Percentiles rank a stretch among this genome's conserved stretches.
Conservation (phyloP, 2,888 invertebrate genomes). For the Pammene fasciana region DNA sequence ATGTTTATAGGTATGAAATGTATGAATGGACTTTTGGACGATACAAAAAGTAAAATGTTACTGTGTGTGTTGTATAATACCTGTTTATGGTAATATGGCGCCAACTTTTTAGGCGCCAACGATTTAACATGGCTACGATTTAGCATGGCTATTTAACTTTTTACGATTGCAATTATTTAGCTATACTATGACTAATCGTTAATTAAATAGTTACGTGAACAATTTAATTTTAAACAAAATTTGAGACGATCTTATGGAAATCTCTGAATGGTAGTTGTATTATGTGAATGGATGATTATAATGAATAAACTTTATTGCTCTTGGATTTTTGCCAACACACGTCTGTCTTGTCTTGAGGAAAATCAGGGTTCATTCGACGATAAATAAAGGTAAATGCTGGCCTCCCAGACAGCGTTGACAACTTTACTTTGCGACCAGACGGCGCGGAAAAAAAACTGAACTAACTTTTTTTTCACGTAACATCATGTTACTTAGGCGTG, state of each 20-base stretch:
- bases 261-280: constrained; percentile 29
- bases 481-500: constrained; percentile 18
- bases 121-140: constrained; percentile 10
- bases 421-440: constrained; percentile 63
- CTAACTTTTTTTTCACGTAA: constrained; percentile 37
- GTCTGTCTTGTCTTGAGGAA: constrained; percentile 50
- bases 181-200: constrained; percentile 18
- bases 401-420: constrained; percentile 69
- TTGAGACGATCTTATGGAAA: background rate
- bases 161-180: background rate
- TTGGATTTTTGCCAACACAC: constrained; percentile 60
- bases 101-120: constrained; percentile 18
- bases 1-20: constrained; percentile 1
- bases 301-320: constrained; percentile 55
- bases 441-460: constrained; percentile 50
- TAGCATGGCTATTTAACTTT: no score
- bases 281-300: constrained; percentile 46
- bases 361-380: constrained; percentile 58
- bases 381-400: constrained; percentile 66
- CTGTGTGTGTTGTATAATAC: no score
- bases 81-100: constrained; percentile 35
- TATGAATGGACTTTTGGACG: background rate
- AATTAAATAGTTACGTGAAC: background rate
- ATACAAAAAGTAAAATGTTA: constrained; percentile 11
- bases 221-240: background rate